These are phyloP conservation scores for Quadroppia sp. DNA, from an alignment of 2,888 invertebrate species.

Conservation along the genomic window DNA sequence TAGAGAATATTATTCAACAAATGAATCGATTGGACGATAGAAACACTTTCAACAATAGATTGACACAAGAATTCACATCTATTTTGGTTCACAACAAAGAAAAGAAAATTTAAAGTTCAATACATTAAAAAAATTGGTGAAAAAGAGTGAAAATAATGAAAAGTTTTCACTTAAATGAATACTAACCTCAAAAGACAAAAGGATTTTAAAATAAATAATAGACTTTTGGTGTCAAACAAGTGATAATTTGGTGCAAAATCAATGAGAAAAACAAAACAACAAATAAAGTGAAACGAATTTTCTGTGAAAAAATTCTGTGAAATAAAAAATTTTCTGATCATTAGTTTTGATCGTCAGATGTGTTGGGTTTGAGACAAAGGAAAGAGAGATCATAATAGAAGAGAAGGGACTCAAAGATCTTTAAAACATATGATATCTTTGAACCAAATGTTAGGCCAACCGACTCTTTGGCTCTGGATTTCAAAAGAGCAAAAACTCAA, in stretches of 20 bases:
- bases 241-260: not conserved
- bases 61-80: not conserved
- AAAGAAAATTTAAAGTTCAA: too few species aligned
- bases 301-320: too few species aligned
- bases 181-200: conserved; percentile 12
- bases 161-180: not conserved
- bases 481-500: not conserved
- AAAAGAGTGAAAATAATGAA: not conserved
- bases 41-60: not conserved
- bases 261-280: too few species aligned
- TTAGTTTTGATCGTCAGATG: too few species aligned
- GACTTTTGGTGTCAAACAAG: not conserved
- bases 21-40: not conserved
- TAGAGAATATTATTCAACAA: not conserved
- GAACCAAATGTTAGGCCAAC: conserved; percentile 8
- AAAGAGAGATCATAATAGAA: too few species aligned
- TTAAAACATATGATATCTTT: conserved; percentile 8
- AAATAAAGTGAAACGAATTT: too few species aligned
- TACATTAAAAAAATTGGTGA: too few species aligned
- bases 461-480: not conserved
- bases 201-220: not conserved
- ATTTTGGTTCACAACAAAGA: too few species aligned
- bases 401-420: not conserved
- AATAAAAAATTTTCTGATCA: too few species aligned
- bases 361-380: not conserved